A percentile compares a stretch with the other conserved stretches of the same genome.
phyloP scores from a whole-genome alignment of 2,113 vertebrate genomes.

The Aldabrachelys gigantea region DNA sequence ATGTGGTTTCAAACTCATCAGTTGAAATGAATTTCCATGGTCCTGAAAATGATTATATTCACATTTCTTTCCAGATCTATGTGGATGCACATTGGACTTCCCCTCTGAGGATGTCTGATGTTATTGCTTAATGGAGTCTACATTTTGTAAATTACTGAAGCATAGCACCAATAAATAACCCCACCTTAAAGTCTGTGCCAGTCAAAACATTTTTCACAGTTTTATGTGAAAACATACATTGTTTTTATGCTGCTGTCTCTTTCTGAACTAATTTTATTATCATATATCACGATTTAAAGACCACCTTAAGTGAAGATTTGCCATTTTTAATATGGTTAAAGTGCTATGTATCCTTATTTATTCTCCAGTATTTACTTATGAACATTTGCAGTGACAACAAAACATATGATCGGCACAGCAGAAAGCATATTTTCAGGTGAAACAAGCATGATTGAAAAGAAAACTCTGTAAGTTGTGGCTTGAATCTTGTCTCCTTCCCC shows the following conservation, averaged over 20 bases:
- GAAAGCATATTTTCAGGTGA: constrained; percentile 53
- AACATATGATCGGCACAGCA: constrained; percentile 47
- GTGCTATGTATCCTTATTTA: constrained; percentile 71
- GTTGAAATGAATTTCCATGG: constrained; percentile 5
- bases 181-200: constrained; percentile 58
- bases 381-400: constrained; percentile 41
- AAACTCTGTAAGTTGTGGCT: neutral
- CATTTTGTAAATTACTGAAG: constrained; percentile 78
- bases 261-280: constrained; percentile 75
- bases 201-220: constrained; percentile 54
- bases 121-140: constrained; percentile 76
- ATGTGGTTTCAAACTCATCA: constrained; percentile 46
- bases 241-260: constrained; percentile 62
- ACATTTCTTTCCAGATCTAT: neutral
- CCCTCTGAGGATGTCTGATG: constrained; percentile 58
- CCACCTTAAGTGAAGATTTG: constrained; percentile 66
- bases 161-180: constrained; percentile 73
- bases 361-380: constrained; percentile 66
- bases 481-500: rapidly evolving
- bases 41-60: constrained; percentile 3
- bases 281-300: constrained; percentile 70
- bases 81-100: constrained; percentile 44
- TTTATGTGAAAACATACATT: constrained; percentile 60
- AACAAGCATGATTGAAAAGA: neutral
- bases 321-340: constrained; percentile 72